phyloP scores from a whole-genome alignment of 2,888 invertebrate species.

The Morpho achilles region DNA sequence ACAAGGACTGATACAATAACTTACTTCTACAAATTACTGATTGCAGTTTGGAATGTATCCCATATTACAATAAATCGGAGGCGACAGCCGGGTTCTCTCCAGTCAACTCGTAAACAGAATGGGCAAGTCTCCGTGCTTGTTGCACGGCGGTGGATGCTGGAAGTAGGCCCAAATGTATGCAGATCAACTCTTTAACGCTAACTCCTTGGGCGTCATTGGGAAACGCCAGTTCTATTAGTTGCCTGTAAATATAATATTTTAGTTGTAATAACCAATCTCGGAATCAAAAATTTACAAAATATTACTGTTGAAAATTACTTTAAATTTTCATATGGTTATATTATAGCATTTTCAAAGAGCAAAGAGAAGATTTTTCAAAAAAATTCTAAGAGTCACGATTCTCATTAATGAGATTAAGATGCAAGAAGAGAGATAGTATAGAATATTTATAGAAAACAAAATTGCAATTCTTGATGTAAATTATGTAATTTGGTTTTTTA shows the following conservation, averaged over 20 bases:
- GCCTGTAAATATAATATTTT: slow-evolving; percentile 37
- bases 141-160: slow-evolving; percentile 91
- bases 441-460: too few species aligned
- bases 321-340: too few species aligned
- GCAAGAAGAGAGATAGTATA: too few species aligned
- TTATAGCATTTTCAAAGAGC: too few species aligned
- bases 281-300: background rate
- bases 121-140: slow-evolving; percentile 89
- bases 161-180: slow-evolving; percentile 90
- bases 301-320: background rate
- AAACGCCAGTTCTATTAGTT: slow-evolving; percentile 60
- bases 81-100: slow-evolving; percentile 69
- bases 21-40: too few species aligned
- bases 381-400: too few species aligned
- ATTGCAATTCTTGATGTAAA: too few species aligned
- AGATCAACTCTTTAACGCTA: slow-evolving; percentile 83
- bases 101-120: slow-evolving; percentile 87
- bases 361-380: too few species aligned
- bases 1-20: too few species aligned
- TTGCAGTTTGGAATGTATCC: too few species aligned
- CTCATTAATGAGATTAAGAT: too few species aligned
- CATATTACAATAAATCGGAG: slow-evolving; percentile 21
- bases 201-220: slow-evolving; percentile 59
- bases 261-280: background rate
- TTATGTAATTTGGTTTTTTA: too few species aligned